Base-by-base conservation (phyloP, 2,797 vertebrate species). In the Argentina silus region DNA sequence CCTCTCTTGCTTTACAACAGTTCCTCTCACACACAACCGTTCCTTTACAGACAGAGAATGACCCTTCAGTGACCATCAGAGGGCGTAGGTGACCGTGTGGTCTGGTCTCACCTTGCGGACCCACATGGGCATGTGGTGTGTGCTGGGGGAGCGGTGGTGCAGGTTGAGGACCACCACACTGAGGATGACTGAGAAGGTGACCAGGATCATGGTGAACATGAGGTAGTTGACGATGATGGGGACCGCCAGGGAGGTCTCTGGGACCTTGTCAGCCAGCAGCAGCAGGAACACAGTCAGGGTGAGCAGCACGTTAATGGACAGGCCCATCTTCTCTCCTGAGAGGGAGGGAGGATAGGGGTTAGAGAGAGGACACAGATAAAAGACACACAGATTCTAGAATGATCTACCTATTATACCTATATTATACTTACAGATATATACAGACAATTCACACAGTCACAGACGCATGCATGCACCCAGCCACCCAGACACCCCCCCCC, bases 211-310 rank as follows among this genome's bases (percentile, higher is more conserved):
- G 78, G 96, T 96, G 83, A 96, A 96, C 95, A 96, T 97, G 76
- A 98, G 94, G 86, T 97, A 97, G 83, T 96, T 96, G 84, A 97
- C 93, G 2, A 98, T 97, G 87, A 97, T 94, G 81, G 96, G 96
- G 8, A 97, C 96, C 0, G 94, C 94, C 79, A 97, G 79, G 0
- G 96, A 98, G 0, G 96, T 98, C 90, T 97, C 96, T 0, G 96
- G 96, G 42, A 98, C 95, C 84, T 97, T 98, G 82, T 96, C 94
- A 0, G 96, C 96, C 92, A 98, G 86, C 88, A 98, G 94, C 74
- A 98, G 92, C 83, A 98, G 89, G 88, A 98, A 98, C 72, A 98
- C 96, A 0, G 96, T 98, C n/a, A 97, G 94, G 67, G 96, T 97
- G 76, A 98, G 94, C 76, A 98, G 86, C 2, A 96, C 95, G 2